Percentiles rank a stretch among this genome's conserved stretches.
phyloP scores from a whole-genome alignment of 2,797 vertebrate species.

The Premnoplex brunnescens region DNA sequence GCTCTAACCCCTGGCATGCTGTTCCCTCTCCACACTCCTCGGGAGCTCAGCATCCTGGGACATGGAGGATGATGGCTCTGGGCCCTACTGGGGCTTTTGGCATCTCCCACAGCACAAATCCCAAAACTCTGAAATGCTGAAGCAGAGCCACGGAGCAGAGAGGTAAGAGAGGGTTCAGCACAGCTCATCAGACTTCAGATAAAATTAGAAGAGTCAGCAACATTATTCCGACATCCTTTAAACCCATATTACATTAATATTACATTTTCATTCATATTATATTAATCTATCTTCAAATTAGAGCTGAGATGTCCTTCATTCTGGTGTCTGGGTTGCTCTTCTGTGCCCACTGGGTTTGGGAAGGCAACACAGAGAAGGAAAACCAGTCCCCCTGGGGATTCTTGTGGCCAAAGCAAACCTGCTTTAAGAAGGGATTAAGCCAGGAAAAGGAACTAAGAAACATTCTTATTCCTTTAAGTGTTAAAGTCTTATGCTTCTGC shows the following conservation, averaged over 20 bases:
- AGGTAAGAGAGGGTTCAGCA: background rate
- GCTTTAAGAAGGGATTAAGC: background rate
- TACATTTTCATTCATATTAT: background rate
- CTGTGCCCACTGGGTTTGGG: background rate
- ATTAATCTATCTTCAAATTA: background rate
- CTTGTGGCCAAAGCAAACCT: background rate
- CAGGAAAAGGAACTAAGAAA: background rate
- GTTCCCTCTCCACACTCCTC: background rate
- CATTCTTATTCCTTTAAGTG: background rate
- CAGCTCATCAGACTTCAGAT: background rate
- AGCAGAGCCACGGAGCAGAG: background rate
- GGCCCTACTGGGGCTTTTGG: fast-evolving
- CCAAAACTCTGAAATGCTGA: background rate
- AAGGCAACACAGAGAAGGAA: background rate
- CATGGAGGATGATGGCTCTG: background rate
- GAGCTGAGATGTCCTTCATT: background rate
- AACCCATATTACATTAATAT: constrained; percentile 27
- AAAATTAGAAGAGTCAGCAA: constrained; percentile 19
- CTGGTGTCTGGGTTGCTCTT: background rate
- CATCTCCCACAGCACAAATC: too few relatives aligned
- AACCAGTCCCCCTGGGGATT: background rate
- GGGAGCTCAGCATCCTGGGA: fast-evolving
- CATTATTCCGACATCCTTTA: background rate
- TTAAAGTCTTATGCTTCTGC: background rate
- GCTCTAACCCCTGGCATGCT: fast-evolving